These are phyloP conservation scores for Caenorhabditis sp. DNA, from an alignment of 2,888 invertebrate genomes.

Conservation along the genomic window DNA sequence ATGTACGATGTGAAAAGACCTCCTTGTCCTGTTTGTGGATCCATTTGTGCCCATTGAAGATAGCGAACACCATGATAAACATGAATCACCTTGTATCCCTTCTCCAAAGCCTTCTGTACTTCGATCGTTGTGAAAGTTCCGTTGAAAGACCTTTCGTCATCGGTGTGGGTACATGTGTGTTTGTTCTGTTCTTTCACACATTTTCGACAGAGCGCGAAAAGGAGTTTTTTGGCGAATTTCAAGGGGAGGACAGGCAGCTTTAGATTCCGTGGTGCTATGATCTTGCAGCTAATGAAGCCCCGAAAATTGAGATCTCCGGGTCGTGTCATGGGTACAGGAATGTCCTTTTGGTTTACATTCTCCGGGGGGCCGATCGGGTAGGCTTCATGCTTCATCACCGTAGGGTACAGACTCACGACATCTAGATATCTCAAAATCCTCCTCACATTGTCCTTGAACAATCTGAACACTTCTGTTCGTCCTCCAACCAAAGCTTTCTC, in stretches of 20 bases:
- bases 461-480: conserved; percentile 8
- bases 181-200: not conserved
- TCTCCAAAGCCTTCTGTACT: not conserved
- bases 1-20: conserved; percentile 15
- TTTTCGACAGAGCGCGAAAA: not conserved
- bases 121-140: conserved; percentile 9
- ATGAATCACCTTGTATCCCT: not conserved
- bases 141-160: not conserved
- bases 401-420: conserved; percentile 18
- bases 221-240: not conserved
- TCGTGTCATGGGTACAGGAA: not conserved
- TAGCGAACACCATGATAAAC: conserved; percentile 9
- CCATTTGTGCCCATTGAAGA: no score
- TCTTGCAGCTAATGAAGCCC: not conserved
- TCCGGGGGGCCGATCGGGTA: not conserved
- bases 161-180: not conserved
- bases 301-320: not conserved
- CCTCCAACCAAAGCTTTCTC: conserved; percentile 16
- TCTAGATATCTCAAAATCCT: no score
- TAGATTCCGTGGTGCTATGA: not conserved
- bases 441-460: no score
- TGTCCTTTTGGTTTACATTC: not conserved
- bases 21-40: no score
- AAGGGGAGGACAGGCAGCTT: not conserved
- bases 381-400: conserved; percentile 10